Base-by-base conservation (phyloP, 1,140 invertebrate species). In the Lepidurus arcticus region DNA sequence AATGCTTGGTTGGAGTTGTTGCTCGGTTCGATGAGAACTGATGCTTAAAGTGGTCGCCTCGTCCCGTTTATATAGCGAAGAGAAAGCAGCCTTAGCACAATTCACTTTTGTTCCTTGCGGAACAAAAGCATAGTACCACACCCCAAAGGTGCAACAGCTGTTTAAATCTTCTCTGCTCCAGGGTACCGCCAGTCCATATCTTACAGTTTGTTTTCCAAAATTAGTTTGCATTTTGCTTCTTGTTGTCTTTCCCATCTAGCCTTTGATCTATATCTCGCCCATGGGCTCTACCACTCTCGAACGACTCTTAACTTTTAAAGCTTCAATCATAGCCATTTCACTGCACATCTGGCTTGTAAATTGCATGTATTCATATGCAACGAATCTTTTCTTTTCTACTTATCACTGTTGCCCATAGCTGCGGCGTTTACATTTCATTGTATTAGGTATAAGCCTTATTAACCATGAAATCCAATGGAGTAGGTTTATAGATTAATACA, bases 41-140 rank as follows among this genome's bases (percentile, higher is more conserved):
- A 65, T 65, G 53, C 16, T 65, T 65, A 21, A 65, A 11, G 53
- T 65, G 8, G 13, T 65, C 21, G 7, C 53, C 13, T 65, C 16
- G 53, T 65, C 16, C 53, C 16, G 16, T 65, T 65, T 65, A 65
- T 65, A 65, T 65, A 65, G 53, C 53, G 53, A 65, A 65, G 53
- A 65, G 53, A 65, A 65, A 65, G 53, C 53, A 11, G 21, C 13
- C 7, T 7, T 65, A 16, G 6, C 21, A n/a, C 16, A 7, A n/a
- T 9, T 65, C 21, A 21, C 53, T 65, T 65, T 65, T 65, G 53
- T 65, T 65, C 53, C 16, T 65, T 65, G 16, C 21, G n/a, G n/a
- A n/a, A n/a, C n/a, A n/a, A 65, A 65, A 16, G 10, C 45, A 65
- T 13, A n/a, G 3, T n/a, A 65, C n/a, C 16, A 65, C 21, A 9